phyloP scores from a whole-genome alignment of 2,888 invertebrate species.

The Hermaeophaga mercurialis region DNA sequence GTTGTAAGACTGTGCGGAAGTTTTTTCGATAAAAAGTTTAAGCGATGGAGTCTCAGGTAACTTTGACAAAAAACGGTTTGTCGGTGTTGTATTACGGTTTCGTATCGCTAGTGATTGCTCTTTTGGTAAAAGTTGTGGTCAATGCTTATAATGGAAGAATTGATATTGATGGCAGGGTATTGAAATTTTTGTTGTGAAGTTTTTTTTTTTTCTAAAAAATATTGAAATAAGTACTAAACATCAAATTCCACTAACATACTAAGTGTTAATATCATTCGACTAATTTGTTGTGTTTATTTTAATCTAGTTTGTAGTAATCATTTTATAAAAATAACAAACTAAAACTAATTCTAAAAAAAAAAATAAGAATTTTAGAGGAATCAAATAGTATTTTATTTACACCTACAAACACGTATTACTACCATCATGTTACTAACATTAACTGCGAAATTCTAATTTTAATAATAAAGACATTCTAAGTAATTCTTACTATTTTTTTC shows the following conservation, averaged over 20 bases:
- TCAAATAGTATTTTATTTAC: no score
- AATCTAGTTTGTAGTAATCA: no score
- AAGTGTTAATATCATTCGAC: not conserved
- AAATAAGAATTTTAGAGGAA: no score
- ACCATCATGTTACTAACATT: no score
- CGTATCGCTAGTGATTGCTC: conserved; percentile 52
- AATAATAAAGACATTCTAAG: no score
- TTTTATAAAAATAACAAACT: no score
- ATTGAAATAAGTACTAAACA: conserved; percentile 6
- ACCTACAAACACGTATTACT: no score
- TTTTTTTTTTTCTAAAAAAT: conserved; percentile 24
- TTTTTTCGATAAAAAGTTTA: conserved; percentile 17
- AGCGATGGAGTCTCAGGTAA: conserved; percentile 55
- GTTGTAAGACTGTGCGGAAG: conserved; percentile 16
- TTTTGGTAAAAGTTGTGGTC: conserved; percentile 53
- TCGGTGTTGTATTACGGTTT: conserved; percentile 51
- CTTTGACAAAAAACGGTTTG: conserved; percentile 49
- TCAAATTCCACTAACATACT: conserved; percentile 1
- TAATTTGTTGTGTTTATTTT: conserved; percentile 3
- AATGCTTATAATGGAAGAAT: conserved; percentile 47
- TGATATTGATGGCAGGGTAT: conserved; percentile 47
- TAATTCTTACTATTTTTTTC: no score
- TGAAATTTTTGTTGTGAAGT: conserved; percentile 31
- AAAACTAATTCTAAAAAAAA: no score
- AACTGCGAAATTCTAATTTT: no score